Conservation (phyloP, 2,113 vertebrate genomes). For the rabbit (Oryctolagus cuniculus) region mOryCun1.1 NC_091442.1:27203001-27203500, state of each 20-base stretch:
- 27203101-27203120: no score
- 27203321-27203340: not conserved
- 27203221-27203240: slow-evolving; percentile 37
- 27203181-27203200: slow-evolving; percentile 13
- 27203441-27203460: slow-evolving; percentile 11
- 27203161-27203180: not conserved
- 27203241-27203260: slow-evolving; percentile 16
- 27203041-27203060: no score
- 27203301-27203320: not conserved
- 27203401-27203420: not conserved
- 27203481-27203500: not conserved
- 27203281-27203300: slow-evolving; percentile 31
- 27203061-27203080: no score
- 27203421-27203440: not conserved
- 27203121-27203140: not conserved
- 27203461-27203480: not conserved
- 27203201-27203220: not conserved
- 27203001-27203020: no score
- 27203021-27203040: no score
- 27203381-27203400: not conserved
- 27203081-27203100: no score
- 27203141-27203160: slow-evolving; percentile 39
- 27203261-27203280: slow-evolving; percentile 11
- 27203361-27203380: slow-evolving; percentile 15
- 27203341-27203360: not conserved